phyloP scores from a whole-genome alignment of 1,140 invertebrate genomes.

The Pachypeltis micranthus region DNA sequence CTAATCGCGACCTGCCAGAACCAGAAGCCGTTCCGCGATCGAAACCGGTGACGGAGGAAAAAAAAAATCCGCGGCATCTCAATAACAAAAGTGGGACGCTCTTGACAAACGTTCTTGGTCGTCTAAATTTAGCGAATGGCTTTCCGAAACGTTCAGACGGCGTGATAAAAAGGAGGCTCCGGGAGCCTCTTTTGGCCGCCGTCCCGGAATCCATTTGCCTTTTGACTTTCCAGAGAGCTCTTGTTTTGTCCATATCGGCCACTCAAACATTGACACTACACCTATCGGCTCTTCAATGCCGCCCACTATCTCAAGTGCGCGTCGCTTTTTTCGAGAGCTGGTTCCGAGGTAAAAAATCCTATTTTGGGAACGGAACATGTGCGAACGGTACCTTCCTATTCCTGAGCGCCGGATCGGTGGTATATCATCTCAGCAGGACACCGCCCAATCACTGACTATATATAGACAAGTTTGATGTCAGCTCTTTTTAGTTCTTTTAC shows the following conservation, averaged over 20 bases:
- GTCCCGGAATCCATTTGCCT: neutral
- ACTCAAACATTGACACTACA: neutral
- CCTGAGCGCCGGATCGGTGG: neutral
- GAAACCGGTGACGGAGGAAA: too few relatives aligned
- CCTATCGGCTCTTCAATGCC: neutral
- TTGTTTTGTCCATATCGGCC: neutral
- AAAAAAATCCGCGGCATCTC: too few relatives aligned
- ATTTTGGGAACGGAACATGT: neutral
- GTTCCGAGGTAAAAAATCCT: too few relatives aligned
- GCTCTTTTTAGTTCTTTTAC: neutral
- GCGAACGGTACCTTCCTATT: neutral
- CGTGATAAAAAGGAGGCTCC: neutral
- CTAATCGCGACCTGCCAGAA: too few relatives aligned
- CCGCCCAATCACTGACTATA: neutral
- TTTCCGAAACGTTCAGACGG: too few relatives aligned
- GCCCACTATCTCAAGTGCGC: neutral
- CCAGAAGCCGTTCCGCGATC: too few relatives aligned
- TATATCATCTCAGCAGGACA: neutral
- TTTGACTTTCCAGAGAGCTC: neutral
- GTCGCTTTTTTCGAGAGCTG: too few relatives aligned
- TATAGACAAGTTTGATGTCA: neutral
- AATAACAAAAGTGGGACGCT: neutral
- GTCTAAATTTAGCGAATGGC: neutral
- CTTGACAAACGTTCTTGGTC: neutral
- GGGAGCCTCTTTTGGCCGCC: neutral